phyloP scores from a whole-genome alignment of 2,797 vertebrate genomes.

The Salarias fasciatus region DNA sequence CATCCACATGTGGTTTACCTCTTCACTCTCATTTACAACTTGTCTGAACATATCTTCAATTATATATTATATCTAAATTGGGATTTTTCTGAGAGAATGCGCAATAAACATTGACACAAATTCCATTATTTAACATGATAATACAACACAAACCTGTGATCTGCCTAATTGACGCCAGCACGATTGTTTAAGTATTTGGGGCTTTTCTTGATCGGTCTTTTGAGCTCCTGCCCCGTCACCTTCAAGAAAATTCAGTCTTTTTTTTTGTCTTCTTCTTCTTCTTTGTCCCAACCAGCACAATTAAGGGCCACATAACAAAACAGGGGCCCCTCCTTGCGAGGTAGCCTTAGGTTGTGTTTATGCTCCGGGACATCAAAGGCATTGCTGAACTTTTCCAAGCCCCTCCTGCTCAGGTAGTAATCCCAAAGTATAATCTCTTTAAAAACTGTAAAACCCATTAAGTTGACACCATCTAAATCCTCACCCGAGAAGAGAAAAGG shows the following conservation, averaged over 20 bases:
- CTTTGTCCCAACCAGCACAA: slow-evolving; percentile 79
- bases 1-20: slow-evolving; percentile 26
- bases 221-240: slow-evolving; percentile 60
- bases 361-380: slow-evolving; percentile 83
- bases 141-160: slow-evolving; percentile 31
- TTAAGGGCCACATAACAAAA: slow-evolving; percentile 87
- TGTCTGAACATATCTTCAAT: slow-evolving; percentile 1
- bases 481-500: slow-evolving; percentile 43
- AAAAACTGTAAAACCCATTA: slow-evolving; percentile 85
- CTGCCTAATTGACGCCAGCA: slow-evolving; percentile 24
- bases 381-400: slow-evolving; percentile 82
- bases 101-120: too few relatives aligned
- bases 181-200: slow-evolving; percentile 2
- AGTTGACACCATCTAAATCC: slow-evolving; percentile 82
- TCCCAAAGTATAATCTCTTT: slow-evolving; percentile 83
- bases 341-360: slow-evolving; percentile 85
- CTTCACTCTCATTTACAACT: slow-evolving; percentile 9
- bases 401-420: slow-evolving; percentile 84
- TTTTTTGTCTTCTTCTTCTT: slow-evolving; percentile 67
- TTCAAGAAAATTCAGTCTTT: slow-evolving; percentile 76
- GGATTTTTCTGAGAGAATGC: too few relatives aligned
- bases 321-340: slow-evolving; percentile 74
- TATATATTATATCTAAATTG: background rate
- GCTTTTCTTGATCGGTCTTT: slow-evolving; percentile 48
- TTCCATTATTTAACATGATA: too few relatives aligned